A percentile compares a stretch with the other conserved stretches of the same genome.
phyloP scores from a whole-genome alignment of 1,140 invertebrate species.

The Cheumatopsyche charites region DNA sequence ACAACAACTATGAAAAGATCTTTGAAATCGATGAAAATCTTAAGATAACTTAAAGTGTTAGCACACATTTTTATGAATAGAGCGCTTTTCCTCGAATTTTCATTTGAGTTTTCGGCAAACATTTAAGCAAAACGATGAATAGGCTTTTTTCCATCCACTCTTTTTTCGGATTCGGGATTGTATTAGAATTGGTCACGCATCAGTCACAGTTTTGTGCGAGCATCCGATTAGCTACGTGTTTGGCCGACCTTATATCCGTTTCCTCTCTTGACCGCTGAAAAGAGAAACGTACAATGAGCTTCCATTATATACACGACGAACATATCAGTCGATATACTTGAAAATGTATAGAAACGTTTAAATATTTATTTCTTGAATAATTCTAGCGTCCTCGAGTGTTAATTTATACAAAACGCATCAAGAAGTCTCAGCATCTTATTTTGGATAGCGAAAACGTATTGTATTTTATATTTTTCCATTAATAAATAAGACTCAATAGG shows the following conservation, averaged over 20 bases:
- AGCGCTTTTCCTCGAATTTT: no score
- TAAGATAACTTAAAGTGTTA: no score
- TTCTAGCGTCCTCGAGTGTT: not conserved
- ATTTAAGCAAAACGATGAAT: not conserved
- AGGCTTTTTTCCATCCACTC: not conserved
- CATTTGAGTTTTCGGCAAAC: no score
- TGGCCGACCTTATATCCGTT: conserved; percentile 29
- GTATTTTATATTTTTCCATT: no score
- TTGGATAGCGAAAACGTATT: no score
- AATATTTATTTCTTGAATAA: not conserved
- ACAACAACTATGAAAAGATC: no score
- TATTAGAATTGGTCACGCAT: conserved; percentile 26
- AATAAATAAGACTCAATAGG: no score
- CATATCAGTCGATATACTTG: not conserved
- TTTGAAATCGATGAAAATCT: no score
- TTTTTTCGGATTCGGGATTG: conserved; percentile 3
- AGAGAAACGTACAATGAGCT: conserved; percentile 17
- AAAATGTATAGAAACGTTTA: not conserved
- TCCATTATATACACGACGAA: not conserved
- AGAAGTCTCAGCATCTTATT: no score
- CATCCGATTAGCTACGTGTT: conserved; percentile 26
- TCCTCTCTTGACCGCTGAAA: conserved; percentile 21
- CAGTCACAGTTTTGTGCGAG: conserved; percentile 28
- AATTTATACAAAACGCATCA: no score
- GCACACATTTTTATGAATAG: no score